These are phyloP conservation scores for Acrocyrtus sp. DNA, from an alignment of 2,888 invertebrate species.

Conservation along the genomic window DNA sequence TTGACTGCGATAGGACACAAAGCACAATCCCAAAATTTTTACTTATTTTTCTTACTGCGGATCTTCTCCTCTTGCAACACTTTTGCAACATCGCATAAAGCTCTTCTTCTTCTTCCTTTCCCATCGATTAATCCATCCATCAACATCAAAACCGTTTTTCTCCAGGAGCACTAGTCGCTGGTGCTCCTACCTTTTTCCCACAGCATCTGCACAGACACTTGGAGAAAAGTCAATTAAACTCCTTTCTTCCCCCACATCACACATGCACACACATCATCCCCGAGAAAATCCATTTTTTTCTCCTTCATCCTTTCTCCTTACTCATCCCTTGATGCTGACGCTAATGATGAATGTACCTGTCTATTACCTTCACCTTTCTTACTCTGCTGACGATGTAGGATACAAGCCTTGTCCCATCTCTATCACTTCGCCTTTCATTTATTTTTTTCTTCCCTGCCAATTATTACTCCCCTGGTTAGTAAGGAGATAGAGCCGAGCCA, in stretches of 20 bases:
- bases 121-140: conserved; percentile 34
- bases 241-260: background rate
- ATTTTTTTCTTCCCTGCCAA: too few species aligned
- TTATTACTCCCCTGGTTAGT: too few species aligned
- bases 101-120: background rate
- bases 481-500: too few species aligned
- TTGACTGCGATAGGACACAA: too few species aligned
- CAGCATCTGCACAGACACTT: background rate
- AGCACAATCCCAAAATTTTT: too few species aligned
- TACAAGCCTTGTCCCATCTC: too few species aligned
- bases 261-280: background rate
- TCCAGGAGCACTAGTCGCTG: background rate
- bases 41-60: background rate
- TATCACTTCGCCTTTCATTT: too few species aligned
- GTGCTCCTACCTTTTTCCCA: background rate
- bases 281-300: conserved; percentile 11
- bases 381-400: too few species aligned
- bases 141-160: background rate
- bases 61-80: background rate
- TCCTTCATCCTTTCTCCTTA: background rate
- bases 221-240: conserved; percentile 1
- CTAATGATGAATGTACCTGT: background rate
- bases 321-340: background rate
- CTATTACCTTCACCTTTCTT: conserved; percentile 20
- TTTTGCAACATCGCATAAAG: background rate